Percentiles rank a stretch among this genome's conserved stretches.
phyloP scores from a whole-genome alignment of 2,113 vertebrate species.

The Hepsetus odoe region DNA sequence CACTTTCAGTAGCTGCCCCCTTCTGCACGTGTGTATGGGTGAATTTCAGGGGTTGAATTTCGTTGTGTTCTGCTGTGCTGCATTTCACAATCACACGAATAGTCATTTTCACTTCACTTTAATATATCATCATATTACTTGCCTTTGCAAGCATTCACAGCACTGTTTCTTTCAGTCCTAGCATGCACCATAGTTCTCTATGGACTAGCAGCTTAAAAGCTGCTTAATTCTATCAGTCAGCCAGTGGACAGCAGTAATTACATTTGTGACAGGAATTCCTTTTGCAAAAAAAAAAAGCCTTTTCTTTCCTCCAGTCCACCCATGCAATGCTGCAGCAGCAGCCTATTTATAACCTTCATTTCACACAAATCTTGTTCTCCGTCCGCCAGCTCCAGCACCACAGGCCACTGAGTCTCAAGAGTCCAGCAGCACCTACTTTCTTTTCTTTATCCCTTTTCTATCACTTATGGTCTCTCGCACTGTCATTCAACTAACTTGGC shows the following conservation, averaged over 20 bases:
- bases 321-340: conserved; percentile 9
- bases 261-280: conserved; percentile 78
- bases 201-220: conserved; percentile 66
- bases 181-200: conserved; percentile 21
- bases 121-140: neutral
- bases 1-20: too few species aligned
- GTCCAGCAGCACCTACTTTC: neutral
- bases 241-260: conserved; percentile 77
- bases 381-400: neutral
- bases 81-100: neutral
- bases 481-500: conserved; percentile 25
- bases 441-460: neutral
- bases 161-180: neutral
- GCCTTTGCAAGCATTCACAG: conserved; percentile 4
- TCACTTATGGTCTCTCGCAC: conserved; percentile 7
- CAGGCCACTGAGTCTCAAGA: neutral
- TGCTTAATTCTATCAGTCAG: conserved; percentile 76
- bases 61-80: too few species aligned
- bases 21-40: too few species aligned
- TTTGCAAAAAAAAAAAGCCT: conserved; percentile 50
- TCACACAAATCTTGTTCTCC: conserved; percentile 35
- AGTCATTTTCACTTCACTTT: too few species aligned
- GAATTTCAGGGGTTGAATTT: too few species aligned
- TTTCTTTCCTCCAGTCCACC: conserved; percentile 23
- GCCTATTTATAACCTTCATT: conserved; percentile 50